Conservation (phyloP, 1,140 invertebrate genomes). For the Nephotettix cincticeps region DNA sequence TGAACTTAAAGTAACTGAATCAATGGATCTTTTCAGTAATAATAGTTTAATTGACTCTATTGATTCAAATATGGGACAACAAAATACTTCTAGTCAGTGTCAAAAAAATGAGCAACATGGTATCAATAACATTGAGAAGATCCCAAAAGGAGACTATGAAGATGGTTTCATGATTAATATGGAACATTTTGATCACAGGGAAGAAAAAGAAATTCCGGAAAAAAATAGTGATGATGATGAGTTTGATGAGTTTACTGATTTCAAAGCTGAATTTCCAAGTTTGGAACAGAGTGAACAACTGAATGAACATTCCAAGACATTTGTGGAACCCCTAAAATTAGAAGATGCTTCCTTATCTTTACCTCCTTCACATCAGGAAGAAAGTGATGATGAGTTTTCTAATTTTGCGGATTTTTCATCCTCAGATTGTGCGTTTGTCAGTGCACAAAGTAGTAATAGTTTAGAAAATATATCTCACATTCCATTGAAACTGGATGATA, state of each 20-base stretch:
- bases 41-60: no score
- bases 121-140: no score
- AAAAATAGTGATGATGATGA: constrained; percentile 22
- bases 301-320: constrained; percentile 5
- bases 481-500: constrained; percentile 5
- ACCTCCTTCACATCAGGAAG: neutral
- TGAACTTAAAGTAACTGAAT: no score
- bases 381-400: constrained; percentile 18
- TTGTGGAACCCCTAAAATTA: neutral
- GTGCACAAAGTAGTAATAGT: constrained; percentile 17
- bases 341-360: neutral
- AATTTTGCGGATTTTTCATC: constrained; percentile 22
- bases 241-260: constrained; percentile 30
- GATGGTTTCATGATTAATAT: no score
- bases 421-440: constrained; percentile 18
- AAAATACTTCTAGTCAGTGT: no score
- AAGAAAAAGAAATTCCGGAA: no score
- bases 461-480: neutral
- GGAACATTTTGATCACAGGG: no score
- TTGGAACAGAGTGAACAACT: neutral
- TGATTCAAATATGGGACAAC: no score
- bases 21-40: no score
- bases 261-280: constrained; percentile 4
- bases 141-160: no score
- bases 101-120: no score